Conservation (phyloP, 2,113 vertebrate genomes). For the Labeo catla region DNA sequence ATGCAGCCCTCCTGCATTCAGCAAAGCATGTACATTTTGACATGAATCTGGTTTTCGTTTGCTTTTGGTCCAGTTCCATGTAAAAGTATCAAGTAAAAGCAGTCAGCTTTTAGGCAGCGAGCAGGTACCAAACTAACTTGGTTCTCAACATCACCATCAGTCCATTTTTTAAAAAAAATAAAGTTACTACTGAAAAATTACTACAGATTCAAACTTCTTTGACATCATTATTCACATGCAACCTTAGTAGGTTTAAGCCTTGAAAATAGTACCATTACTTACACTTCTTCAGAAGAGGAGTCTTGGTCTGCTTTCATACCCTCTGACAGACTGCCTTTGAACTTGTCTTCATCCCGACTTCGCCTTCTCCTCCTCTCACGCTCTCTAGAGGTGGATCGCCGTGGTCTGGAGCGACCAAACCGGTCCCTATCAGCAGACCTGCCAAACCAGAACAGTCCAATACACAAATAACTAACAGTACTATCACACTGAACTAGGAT, state of each 20-base stretch:
- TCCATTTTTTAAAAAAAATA: background rate
- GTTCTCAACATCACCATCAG: too few relatives aligned
- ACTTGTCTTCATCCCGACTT: constrained; percentile 92
- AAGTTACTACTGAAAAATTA: background rate
- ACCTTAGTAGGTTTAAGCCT: background rate
- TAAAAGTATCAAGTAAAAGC: background rate
- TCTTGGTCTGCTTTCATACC: constrained; percentile 97
- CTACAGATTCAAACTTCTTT: background rate
- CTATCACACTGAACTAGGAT: background rate
- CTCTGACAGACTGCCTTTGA: constrained; percentile 97
- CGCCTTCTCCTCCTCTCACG: constrained; percentile 80
- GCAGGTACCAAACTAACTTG: too few relatives aligned
- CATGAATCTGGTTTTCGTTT: too few relatives aligned
- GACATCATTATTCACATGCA: background rate
- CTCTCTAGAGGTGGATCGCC: constrained; percentile 82
- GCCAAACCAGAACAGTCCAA: background rate
- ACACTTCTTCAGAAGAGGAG: constrained; percentile 93
- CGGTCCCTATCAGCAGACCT: constrained; percentile 76
- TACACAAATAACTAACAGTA: background rate
- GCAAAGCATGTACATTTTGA: too few relatives aligned
- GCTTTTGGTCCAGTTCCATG: too few relatives aligned
- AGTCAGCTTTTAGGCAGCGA: background rate
- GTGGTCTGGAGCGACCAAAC: constrained; percentile 75
- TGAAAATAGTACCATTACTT: constrained; percentile 63
- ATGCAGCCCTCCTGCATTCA: too few relatives aligned